Evolutionary conservation across 1,140 invertebrate genomes (phyloP), one percentile per base, ranked within the genome.

Genomic region (Lordiphosa collinella): DNA sequence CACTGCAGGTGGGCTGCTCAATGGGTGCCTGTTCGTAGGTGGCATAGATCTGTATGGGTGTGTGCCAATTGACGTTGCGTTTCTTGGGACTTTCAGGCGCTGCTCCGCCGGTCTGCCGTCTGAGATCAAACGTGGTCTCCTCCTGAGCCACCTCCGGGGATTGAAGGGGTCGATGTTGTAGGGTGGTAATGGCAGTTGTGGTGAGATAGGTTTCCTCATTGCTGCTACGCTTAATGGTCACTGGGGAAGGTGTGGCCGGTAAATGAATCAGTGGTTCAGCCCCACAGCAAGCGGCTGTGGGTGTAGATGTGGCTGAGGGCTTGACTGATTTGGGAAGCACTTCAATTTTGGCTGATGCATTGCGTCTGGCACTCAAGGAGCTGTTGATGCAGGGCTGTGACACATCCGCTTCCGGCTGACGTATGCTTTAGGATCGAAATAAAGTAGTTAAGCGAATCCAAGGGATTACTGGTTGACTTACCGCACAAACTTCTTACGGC

Each of bases 51-150:
- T 89, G 82, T 22, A 87, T 78, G 5, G 88, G 82, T 3, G 78
- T 84, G 16, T 89, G 70, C 88, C 88, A 89, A 38, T 89, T 89
- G 10, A 89, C 88, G 53, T 88, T 89, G 4, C 89, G 71, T 46
- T 89, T 89, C 40, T 86, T 86, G 10, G 66, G 82, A 54, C 76
- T 86, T 8, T 80, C 82, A 8, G 48, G 18, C 7, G 12, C 51
- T 14, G 44, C 56, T 10, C 18, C 62, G 0, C 35, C 67, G 10
- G 49, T 35, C 29, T 69, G 68, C 14, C 32, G 14, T 11, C 37
- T 64, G 58, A 84, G 72, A 71, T 82, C 78, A 49, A 43, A 68
- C 1, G 67, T 25, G 14, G 68, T 53, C 3, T 68, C 64, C 18
- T 22, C 4, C 1, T 9, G 40, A 62, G 44, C 52, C 62, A 34